Percentiles rank a stretch among this genome's conserved stretches.
phyloP scores from a whole-genome alignment of 35 echinoderm and acorn worm genomes.

The Heliocidaris erythrogramma region DNA sequence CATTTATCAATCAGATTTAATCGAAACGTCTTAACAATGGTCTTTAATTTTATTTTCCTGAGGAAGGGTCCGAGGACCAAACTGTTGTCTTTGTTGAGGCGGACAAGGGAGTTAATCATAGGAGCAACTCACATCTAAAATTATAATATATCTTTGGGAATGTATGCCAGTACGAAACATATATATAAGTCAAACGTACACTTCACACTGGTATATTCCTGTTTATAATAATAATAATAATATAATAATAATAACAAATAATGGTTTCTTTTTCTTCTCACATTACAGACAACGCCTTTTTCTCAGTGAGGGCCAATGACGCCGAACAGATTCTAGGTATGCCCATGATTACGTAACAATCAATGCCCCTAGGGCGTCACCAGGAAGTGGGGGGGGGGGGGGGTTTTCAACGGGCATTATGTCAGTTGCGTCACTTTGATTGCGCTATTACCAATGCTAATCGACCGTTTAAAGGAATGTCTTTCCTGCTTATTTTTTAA shows the following conservation, averaged over 20 bases:
- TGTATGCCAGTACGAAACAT: background rate
- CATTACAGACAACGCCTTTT: background rate
- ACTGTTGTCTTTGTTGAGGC: background rate
- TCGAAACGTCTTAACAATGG: too few species aligned
- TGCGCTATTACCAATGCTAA: too few species aligned
- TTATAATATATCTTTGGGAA: background rate
- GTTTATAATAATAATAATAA: too few species aligned
- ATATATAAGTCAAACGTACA: too few species aligned
- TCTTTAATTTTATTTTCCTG: background rate
- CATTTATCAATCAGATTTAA: too few species aligned
- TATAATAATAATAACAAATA: background rate
- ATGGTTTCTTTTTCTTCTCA: background rate
- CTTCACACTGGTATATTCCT: too few species aligned
- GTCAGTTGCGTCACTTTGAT: background rate
- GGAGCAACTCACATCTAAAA: background rate
- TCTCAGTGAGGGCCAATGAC: constrained; percentile 34
- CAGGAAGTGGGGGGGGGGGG: too few species aligned
- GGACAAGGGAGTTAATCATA: background rate
- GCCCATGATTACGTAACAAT: background rate
- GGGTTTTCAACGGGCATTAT: background rate
- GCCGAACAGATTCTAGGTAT: constrained; percentile 36
- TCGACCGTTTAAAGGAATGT: too few species aligned
- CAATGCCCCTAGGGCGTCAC: background rate
- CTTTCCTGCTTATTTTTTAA: too few species aligned
- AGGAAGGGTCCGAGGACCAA: background rate